A percentile compares a stretch with the other conserved stretches of the same genome.
phyloP scores from a whole-genome alignment of 2,797 vertebrate genomes.

The Chiroxiphia lanceolata region DNA sequence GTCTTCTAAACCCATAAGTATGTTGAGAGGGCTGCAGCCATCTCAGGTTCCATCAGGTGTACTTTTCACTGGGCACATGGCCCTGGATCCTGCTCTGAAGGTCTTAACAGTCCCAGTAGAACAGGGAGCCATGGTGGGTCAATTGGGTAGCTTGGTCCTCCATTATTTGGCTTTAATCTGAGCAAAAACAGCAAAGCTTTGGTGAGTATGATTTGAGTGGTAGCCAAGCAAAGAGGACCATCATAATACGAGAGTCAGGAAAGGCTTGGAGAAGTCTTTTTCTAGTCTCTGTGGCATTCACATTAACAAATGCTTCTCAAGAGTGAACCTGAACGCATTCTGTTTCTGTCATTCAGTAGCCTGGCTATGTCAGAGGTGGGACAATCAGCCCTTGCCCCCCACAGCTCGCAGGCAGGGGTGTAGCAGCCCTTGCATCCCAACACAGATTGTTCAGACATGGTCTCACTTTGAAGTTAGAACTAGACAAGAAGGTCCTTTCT shows the following conservation, averaged over 20 bases:
- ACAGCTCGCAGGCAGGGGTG: rapidly evolving
- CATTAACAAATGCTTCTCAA: neutral
- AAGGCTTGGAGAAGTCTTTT: neutral
- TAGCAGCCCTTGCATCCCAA: neutral
- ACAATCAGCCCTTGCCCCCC: neutral
- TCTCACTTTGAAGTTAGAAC: neutral
- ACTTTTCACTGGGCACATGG: rapidly evolving
- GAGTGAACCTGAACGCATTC: neutral
- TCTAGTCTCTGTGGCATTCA: neutral
- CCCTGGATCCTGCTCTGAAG: neutral
- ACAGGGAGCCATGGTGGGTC: neutral
- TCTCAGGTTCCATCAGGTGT: neutral
- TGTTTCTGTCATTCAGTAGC: neutral
- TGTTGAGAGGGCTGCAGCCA: neutral
- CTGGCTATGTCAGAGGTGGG: neutral
- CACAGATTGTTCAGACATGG: neutral
- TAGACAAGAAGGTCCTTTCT: neutral
- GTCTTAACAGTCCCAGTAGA: neutral
- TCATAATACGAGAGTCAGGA: neutral
- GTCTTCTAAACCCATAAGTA: neutral
- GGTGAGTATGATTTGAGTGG: neutral
- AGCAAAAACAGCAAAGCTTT: neutral
- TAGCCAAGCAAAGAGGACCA: neutral
- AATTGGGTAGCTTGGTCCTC: rapidly evolving
- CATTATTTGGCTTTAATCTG: neutral